Conservation (phyloP, 2,888 invertebrate genomes). For the Selenia dentaria region DNA sequence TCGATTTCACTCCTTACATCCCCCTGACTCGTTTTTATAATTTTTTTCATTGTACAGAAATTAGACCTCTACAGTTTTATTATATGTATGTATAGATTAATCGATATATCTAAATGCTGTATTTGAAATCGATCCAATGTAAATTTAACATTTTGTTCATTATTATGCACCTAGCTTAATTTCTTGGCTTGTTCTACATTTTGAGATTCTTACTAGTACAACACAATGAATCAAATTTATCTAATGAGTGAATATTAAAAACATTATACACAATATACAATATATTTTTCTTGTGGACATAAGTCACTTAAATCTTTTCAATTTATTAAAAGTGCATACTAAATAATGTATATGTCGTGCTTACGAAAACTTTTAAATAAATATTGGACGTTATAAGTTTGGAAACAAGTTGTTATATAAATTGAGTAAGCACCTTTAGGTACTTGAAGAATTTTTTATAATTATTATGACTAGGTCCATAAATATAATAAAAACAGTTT, state of each 20-base stretch:
- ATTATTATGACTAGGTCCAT: constrained; percentile 29
- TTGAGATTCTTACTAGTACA: constrained; percentile 21
- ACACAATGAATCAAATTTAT: constrained; percentile 23
- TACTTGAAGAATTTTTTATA: constrained; percentile 8
- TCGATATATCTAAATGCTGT: too few species aligned
- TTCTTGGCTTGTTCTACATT: constrained; percentile 5
- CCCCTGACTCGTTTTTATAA: too few species aligned
- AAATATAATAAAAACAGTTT: background rate
- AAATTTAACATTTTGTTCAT: constrained; percentile 5
- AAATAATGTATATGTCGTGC: constrained; percentile 22
- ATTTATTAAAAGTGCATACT: constrained; percentile 29
- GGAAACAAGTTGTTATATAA: constrained; percentile 16
- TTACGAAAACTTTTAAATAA: constrained; percentile 47
- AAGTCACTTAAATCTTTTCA: constrained; percentile 23
- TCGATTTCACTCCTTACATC: too few species aligned
- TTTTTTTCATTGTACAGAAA: too few species aligned
- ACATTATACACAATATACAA: constrained; percentile 37
- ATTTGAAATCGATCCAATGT: constrained; percentile 22
- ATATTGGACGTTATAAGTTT: constrained; percentile 45
- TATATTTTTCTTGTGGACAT: constrained; percentile 34
- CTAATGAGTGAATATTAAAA: constrained; percentile 33
- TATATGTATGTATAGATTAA: too few species aligned
- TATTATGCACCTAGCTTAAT: background rate
- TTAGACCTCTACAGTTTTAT: too few species aligned
- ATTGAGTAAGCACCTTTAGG: constrained; percentile 26